These are phyloP conservation scores for Steinernema carpocapsae DNA, from an alignment of 2,888 invertebrate species.

Conservation along the genomic window DNA sequence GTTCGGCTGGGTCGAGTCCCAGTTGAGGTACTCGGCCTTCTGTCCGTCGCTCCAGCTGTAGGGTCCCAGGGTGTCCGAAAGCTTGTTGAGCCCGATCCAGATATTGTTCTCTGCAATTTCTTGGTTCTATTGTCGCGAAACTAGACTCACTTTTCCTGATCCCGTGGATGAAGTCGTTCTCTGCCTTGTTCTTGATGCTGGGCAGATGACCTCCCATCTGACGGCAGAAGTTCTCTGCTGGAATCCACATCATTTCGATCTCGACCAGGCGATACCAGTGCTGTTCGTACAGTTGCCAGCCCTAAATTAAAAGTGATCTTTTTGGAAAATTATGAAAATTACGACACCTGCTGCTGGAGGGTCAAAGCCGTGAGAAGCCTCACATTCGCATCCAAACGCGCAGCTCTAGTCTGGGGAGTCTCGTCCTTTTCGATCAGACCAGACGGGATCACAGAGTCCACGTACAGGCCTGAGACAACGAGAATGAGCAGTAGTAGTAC, in stretches of 20 bases:
- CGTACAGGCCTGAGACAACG: conserved; percentile 24
- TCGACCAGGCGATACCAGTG: conserved; percentile 65
- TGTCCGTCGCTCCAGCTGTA: conserved; percentile 64
- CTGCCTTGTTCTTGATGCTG: conserved; percentile 58
- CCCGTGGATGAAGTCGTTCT: conserved; percentile 62
- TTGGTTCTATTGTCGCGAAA: neutral
- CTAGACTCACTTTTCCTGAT: conserved; percentile 57
- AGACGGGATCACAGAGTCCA: conserved; percentile 48
- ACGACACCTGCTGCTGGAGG: conserved; percentile 50
- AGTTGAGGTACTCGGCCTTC: conserved; percentile 57
- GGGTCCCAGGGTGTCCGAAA: conserved; percentile 53
- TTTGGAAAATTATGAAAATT: neutral
- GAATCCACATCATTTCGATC: conserved; percentile 63
- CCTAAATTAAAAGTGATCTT: conserved; percentile 35
- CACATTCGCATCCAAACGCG: conserved; percentile 59
- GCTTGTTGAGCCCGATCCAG: conserved; percentile 66
- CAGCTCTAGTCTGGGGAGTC: conserved; percentile 52
- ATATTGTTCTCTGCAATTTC: conserved; percentile 61
- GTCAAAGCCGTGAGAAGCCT: conserved; percentile 48
- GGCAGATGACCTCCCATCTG: conserved; percentile 63
- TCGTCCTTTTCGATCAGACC: conserved; percentile 47
- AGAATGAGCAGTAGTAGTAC: neutral
- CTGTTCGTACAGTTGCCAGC: conserved; percentile 60
- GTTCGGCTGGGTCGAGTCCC: conserved; percentile 64
- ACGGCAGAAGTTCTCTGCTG: conserved; percentile 66